Evolutionary conservation across 1,140 invertebrate species (phyloP), one percentile per base, ranked within the genome.

Genomic region (Metaphire vulgaris): DNA sequence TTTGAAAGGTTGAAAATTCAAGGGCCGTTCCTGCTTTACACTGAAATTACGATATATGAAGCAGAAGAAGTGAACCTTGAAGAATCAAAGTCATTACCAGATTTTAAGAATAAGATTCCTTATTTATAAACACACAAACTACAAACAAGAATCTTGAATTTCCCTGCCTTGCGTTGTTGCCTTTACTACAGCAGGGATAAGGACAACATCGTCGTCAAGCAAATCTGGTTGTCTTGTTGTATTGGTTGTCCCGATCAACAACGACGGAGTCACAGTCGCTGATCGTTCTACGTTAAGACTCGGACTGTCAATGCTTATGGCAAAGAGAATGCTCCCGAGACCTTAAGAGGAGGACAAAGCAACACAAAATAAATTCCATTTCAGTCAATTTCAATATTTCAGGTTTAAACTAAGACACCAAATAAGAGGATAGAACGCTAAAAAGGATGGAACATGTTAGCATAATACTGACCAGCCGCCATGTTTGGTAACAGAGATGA

Each of bases 261-360:
- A 56, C 6, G 21, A 56, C 6, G 41, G 21, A 56, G 41, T 12
- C 21, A 64, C 74, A 6, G 31, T 75, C 12, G 79, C 12, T 56
- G 74, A 71, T 73, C 69, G 56, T 33, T 75, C 74, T 16, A 71
- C 80, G 87, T 95, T 93, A 65, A 96, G 87, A 83, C 92, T 91
- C 74, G 90, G 86, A 86, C 92, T 93, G 84, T 96, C 93, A 79
- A 95, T 92, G 81, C 90, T 92, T 81, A 96, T 91, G 31, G 94
- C 94, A 88, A 97, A 97, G 79, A 96, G 88, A 83, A 96, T 91
- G 64, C 92, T 91, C 77, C 90, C 91, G 81, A 96, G 87, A 76
- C 92, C 92, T 93, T 77, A 28, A 80, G 79, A n/a, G 15, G n/a
- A 75, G 66, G 72, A 30, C n/a, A 77, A 30, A 76, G 64, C n/a